Conservation (phyloP, 2,113 vertebrate species). For the Reinhardtius hippoglossoides region DNA sequence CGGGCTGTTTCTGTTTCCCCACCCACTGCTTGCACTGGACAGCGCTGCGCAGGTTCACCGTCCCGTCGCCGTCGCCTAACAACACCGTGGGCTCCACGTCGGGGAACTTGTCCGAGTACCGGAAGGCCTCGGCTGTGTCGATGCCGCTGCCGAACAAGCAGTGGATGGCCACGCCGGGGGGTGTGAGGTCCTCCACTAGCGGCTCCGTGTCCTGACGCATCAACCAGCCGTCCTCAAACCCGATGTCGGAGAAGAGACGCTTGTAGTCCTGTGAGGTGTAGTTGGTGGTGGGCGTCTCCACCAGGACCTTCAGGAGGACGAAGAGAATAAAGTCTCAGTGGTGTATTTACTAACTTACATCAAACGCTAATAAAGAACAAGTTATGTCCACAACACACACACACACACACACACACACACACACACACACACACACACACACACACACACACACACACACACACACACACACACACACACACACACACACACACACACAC, state of each 20-base stretch:
- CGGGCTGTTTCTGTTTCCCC: conserved; percentile 83
- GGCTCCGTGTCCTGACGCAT: conserved; percentile 91
- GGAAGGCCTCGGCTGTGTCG: conserved; percentile 85
- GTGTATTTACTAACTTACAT: too few species aligned
- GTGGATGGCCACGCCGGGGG: conserved; percentile 89
- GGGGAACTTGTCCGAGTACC: conserved; percentile 88
- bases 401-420: too few species aligned
- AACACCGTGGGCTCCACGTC: conserved; percentile 89
- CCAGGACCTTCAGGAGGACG: conserved; percentile 77
- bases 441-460: too few species aligned
- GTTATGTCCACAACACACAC: too few species aligned
- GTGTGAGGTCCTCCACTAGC: conserved; percentile 81
- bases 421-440: too few species aligned
- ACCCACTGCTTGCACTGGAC: conserved; percentile 88
- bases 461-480: too few species aligned
- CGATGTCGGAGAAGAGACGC: conserved; percentile 89
- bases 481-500: background rate
- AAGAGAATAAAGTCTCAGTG: background rate
- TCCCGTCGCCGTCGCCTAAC: conserved; percentile 90
- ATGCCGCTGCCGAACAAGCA: conserved; percentile 92
- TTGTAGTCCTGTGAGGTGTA: conserved; percentile 91
- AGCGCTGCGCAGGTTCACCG: conserved; percentile 92
- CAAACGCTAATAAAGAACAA: too few species aligned
- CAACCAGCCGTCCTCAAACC: conserved; percentile 90
- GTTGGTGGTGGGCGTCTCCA: conserved; percentile 89